Percentiles rank a stretch among this genome's conserved stretches.
phyloP scores from a whole-genome alignment of 2,888 invertebrate species.

The Oligia fasciuncula region DNA sequence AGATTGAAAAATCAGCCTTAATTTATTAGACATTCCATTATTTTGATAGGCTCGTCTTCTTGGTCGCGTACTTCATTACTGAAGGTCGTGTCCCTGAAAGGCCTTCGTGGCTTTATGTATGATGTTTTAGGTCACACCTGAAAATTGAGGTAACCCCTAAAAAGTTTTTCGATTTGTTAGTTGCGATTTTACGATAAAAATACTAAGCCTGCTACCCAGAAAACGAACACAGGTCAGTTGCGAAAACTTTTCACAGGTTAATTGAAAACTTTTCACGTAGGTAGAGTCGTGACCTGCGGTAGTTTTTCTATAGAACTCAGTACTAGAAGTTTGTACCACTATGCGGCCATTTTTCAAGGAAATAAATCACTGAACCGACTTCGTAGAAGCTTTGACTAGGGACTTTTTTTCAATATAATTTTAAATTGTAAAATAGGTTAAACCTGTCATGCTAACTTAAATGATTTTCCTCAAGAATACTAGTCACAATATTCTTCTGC shows the following conservation, averaged over 20 bases:
- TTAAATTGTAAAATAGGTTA: slow-evolving; percentile 10
- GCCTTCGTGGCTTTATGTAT: not conserved
- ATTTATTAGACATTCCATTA: not conserved
- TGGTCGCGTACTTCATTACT: not conserved
- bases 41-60: not conserved
- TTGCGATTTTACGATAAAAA: slow-evolving; percentile 1
- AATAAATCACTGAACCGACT: slow-evolving; percentile 40
- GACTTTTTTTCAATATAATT: not conserved
- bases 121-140: not conserved
- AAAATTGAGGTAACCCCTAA: not conserved
- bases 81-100: not conserved
- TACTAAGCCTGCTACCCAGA: not conserved
- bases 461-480: slow-evolving; percentile 12
- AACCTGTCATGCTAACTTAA: slow-evolving; percentile 1
- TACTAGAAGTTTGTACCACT: slow-evolving; percentile 18
- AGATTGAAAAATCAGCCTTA: too few relatives aligned
- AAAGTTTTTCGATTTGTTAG: not conserved
- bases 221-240: slow-evolving; percentile 22
- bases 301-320: slow-evolving; percentile 34
- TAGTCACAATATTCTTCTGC: slow-evolving; percentile 1
- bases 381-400: slow-evolving; percentile 6
- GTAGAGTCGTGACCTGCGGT: not conserved
- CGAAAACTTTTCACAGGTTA: slow-evolving; percentile 22
- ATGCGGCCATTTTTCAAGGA: slow-evolving; percentile 2
- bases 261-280: slow-evolving; percentile 49